A percentile compares a stretch with the other conserved stretches of the same genome.
Evolutionary conservation across 1,140 invertebrate species (phyloP).

Genomic region (Leptopilina boulardi): DNA sequence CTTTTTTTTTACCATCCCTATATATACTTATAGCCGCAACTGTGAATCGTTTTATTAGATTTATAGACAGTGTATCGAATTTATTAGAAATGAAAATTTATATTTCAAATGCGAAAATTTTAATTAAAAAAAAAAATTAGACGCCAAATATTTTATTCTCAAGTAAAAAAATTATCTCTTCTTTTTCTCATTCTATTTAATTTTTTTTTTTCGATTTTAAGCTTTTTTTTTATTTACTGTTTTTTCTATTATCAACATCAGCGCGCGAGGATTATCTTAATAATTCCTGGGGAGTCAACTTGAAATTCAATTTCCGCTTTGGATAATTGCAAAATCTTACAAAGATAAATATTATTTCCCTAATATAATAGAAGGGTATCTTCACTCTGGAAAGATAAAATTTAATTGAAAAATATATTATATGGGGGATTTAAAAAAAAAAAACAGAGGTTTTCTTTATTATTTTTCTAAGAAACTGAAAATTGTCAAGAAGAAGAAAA

Average conservation of each 20-base stretch:
- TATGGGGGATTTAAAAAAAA: no score
- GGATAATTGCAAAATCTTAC: no score
- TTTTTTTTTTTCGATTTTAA: background rate
- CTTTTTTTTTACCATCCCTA: constrained; percentile 13
- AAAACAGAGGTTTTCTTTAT: no score
- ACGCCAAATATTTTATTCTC: background rate
- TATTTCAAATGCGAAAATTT: background rate
- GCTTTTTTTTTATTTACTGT: background rate
- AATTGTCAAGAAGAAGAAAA: no score
- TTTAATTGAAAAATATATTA: no score
- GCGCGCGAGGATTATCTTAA: background rate
- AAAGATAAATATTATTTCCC: no score
- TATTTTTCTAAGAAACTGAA: no score
- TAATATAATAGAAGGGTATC: no score
- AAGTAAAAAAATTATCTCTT: background rate
- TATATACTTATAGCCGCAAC: background rate
- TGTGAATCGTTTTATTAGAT: constrained; percentile 1
- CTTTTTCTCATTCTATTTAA: background rate
- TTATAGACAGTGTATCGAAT: background rate
- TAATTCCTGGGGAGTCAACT: background rate
- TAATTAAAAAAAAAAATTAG: background rate
- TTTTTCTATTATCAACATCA: background rate
- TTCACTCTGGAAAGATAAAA: no score
- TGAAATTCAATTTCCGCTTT: constrained; percentile 5
- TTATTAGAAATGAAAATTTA: background rate